A percentile compares a stretch with the other conserved stretches of the same genome.
These are phyloP conservation scores for Diarsia brunnea DNA, from an alignment of 2,888 invertebrate species.

Conservation along the genomic window DNA sequence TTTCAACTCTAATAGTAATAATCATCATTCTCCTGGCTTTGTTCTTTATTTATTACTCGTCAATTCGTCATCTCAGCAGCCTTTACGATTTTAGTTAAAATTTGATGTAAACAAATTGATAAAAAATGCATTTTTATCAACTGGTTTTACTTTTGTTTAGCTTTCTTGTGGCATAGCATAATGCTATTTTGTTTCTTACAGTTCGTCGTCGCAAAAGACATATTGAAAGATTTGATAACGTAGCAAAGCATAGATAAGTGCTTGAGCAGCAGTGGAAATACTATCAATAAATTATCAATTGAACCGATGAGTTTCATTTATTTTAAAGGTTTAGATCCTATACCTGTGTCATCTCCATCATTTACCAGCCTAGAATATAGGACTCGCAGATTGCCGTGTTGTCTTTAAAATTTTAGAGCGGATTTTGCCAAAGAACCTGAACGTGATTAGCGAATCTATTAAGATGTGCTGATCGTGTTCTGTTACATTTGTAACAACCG, in stretches of 20 bases:
- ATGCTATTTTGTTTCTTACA: slow-evolving; percentile 22
- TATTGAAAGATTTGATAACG: slow-evolving; percentile 17
- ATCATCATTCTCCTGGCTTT: no score
- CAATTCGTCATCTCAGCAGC: background rate
- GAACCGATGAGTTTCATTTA: slow-evolving; percentile 8
- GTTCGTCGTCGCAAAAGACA: slow-evolving; percentile 52
- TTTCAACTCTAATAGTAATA: no score
- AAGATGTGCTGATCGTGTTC: background rate
- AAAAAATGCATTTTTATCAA: no score
- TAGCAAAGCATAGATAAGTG: slow-evolving; percentile 8
- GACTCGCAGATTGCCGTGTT: background rate
- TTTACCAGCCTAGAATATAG: background rate
- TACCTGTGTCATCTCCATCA: background rate
- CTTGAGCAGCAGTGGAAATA: slow-evolving; percentile 10
- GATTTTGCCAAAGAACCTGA: background rate
- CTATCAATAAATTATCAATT: slow-evolving; percentile 40
- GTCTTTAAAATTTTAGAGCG: background rate
- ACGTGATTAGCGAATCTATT: background rate
- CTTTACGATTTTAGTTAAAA: background rate
- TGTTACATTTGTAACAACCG: background rate
- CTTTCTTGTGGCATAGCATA: background rate
- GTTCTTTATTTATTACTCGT: no score
- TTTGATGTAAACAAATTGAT: no score
- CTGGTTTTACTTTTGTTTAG: no score
- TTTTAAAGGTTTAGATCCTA: background rate